Base-by-base conservation (phyloP, 30 jellyfish, hydroid and myxozoan species). In the Clytia hemisphaerica region DNA sequence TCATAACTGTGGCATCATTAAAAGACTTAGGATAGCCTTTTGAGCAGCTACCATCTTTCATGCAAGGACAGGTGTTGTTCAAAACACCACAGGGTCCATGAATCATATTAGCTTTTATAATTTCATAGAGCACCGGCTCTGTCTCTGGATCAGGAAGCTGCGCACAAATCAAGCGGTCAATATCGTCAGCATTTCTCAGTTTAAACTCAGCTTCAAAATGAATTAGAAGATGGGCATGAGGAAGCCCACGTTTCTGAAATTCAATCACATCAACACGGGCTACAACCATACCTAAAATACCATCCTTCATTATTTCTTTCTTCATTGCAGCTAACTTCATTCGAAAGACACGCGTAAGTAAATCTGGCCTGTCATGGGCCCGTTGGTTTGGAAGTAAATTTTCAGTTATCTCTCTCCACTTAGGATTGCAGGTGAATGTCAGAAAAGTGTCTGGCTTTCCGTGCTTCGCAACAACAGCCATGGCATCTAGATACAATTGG, bases 181-280 rank as follows among this genome's bases (percentile, higher is more conserved):
- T 28, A 33, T 67, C 55, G 18, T 32, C 89, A 6, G 86, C 61
- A 28, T 65, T 77, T 10, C 53, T 64, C 12, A 60, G 78, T 27
- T 69, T 68, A 57, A 47, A 81, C 4, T 38, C 88, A 45, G 49
- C 91, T 27, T 71, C 60, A 57, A 71, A 63, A 71, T 47, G 45
- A 7, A 70, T 2, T 6, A 79, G 37, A 58, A 57, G 57, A 38
- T 71, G 93, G 16, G 83, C 74, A 45, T 72, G 87, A 4, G 90
- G 88, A 49, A 77, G 67, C 3, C 92, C 87, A 37, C 87, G 40
- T 36, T 76, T 76, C 78, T 79, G 83, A 45, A 79, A 72, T 70
- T 55, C 93, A 45, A 79, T 54, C n/a, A n/a, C n/a, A n/a, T n/a
- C n/a, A n/a, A n/a, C n/a, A n/a, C n/a, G n/a, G n/a, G n/a, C n/a